Conservation (phyloP, 2,797 vertebrate genomes). For the Anisognathus igniventris region DNA sequence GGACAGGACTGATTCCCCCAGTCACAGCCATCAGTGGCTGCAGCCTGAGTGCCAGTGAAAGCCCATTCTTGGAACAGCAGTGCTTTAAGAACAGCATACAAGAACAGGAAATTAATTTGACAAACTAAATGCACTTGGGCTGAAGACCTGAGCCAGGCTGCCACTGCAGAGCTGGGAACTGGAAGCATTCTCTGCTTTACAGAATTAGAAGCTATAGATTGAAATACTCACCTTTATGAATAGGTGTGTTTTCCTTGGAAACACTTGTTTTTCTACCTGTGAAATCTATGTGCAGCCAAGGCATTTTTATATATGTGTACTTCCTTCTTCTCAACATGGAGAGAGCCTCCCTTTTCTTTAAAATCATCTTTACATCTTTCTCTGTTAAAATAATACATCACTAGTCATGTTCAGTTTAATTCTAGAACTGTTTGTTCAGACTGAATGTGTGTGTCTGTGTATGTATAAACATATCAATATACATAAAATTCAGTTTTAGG, state of each 20-base stretch:
- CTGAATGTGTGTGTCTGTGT: background rate
- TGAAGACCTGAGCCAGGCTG: background rate
- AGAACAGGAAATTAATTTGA: background rate
- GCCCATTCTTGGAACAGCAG: too few relatives aligned
- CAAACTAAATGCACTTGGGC: background rate
- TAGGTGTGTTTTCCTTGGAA: background rate
- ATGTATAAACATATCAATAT: background rate
- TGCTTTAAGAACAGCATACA: background rate
- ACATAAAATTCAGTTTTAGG: background rate
- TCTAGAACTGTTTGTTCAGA: background rate
- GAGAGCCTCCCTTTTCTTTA: background rate
- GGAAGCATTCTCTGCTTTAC: background rate
- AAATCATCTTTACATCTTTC: background rate
- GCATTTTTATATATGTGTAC: background rate
- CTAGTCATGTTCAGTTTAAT: background rate
- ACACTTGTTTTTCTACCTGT: background rate
- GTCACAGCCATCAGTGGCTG: rapidly evolving
- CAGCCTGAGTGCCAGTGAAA: background rate
- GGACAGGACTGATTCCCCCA: rapidly evolving
- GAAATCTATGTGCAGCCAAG: background rate
- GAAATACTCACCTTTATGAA: background rate
- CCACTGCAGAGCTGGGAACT: background rate
- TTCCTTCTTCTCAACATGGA: background rate
- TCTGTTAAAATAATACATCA: background rate
- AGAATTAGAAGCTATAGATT: background rate